phyloP scores from a whole-genome alignment of 2,113 vertebrate genomes.

The Serilophus lunatus region DNA sequence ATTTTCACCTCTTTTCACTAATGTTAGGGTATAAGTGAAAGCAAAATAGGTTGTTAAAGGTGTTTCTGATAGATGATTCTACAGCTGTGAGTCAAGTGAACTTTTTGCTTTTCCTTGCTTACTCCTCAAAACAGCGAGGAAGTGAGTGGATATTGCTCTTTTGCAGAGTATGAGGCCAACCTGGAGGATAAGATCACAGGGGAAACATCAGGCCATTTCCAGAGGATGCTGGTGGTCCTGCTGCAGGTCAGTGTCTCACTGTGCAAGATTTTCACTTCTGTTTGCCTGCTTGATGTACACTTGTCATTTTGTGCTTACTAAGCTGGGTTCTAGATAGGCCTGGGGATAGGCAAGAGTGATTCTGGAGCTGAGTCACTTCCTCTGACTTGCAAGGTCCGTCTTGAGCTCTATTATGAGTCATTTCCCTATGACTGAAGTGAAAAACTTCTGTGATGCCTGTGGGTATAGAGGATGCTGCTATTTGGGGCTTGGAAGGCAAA shows the following conservation, averaged over 20 bases:
- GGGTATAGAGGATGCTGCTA: background rate
- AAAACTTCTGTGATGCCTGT: background rate
- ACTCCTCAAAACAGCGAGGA: background rate
- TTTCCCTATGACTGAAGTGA: background rate
- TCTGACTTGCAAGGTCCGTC: background rate
- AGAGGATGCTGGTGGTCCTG: slow-evolving; percentile 89
- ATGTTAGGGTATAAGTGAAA: background rate
- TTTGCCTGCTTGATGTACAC: no score
- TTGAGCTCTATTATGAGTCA: background rate
- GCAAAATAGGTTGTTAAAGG: background rate
- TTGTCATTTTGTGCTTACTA: accelerated
- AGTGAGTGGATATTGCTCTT: background rate
- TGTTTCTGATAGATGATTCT: background rate
- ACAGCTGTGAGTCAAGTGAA: background rate
- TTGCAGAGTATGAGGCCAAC: slow-evolving; percentile 83
- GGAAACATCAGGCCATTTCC: slow-evolving; percentile 91
- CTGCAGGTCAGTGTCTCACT: slow-evolving; percentile 81
- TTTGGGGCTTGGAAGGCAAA: accelerated
- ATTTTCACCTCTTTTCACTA: background rate
- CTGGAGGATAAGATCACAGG: slow-evolving; percentile 89
- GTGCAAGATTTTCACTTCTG: background rate
- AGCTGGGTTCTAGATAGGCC: background rate
- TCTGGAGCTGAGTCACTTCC: background rate
- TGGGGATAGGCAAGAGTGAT: background rate
- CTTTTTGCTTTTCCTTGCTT: background rate